These are phyloP conservation scores for Anticlea derivata DNA, from an alignment of 2,888 invertebrate species.

Conservation along the genomic window DNA sequence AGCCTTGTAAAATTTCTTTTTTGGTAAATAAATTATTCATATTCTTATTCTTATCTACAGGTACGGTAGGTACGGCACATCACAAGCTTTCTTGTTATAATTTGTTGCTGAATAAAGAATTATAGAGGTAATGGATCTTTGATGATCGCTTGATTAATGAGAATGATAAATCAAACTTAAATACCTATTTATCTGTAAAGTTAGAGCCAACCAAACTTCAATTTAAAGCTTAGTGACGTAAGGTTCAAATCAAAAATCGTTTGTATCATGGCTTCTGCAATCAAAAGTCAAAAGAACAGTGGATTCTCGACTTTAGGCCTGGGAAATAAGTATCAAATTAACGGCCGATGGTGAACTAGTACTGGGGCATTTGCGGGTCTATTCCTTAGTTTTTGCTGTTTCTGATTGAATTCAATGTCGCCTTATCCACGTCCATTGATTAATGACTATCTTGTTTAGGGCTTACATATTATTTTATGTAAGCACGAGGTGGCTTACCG, in stretches of 20 bases:
- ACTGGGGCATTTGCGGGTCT: neutral
- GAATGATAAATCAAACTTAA: conserved; percentile 60
- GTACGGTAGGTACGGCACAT: too few relatives aligned
- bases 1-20: too few relatives aligned
- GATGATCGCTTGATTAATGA: conserved; percentile 64
- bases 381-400: conserved; percentile 6
- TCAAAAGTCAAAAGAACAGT: neutral
- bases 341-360: neutral
- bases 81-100: conserved; percentile 52
- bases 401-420: conserved; percentile 1
- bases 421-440: neutral
- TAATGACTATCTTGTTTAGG: neutral
- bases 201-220: neutral
- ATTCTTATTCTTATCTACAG: too few relatives aligned
- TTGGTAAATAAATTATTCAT: too few relatives aligned
- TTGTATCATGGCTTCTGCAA: neutral
- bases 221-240: neutral
- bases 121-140: conserved; percentile 63
- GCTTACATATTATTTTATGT: neutral
- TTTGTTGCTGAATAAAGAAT: conserved; percentile 63
- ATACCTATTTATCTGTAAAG: neutral
- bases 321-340: neutral
- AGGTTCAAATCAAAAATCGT: neutral
- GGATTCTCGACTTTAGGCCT: neutral
- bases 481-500: neutral